These are phyloP conservation scores for Chrysolina americana DNA, from an alignment of 2,888 invertebrate species.

Conservation along the genomic window DNA sequence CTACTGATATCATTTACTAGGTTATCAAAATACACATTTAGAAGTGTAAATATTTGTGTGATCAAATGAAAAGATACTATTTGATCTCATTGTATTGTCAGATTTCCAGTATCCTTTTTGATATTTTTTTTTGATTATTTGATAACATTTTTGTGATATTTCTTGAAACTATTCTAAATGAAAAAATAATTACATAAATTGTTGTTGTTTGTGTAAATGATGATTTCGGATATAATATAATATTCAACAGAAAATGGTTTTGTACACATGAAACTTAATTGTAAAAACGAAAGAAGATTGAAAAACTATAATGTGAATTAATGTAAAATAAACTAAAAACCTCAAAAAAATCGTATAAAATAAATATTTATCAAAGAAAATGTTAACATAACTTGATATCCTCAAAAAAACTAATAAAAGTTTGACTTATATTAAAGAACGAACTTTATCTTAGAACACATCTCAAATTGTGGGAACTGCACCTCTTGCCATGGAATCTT, in stretches of 20 bases:
- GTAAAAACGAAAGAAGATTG: background rate
- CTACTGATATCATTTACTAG: background rate
- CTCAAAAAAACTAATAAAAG: background rate
- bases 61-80: background rate
- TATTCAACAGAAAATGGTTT: background rate
- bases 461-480: background rate
- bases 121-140: background rate
- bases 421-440: background rate
- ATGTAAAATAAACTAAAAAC: background rate
- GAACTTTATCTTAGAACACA: background rate
- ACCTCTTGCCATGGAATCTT: constrained; percentile 24
- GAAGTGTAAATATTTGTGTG: background rate
- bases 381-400: background rate
- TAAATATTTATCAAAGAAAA: background rate
- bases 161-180: background rate
- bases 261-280: background rate
- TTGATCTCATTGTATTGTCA: background rate
- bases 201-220: background rate
- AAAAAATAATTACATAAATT: background rate
- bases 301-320: background rate
- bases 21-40: background rate
- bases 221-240: background rate
- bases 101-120: background rate
- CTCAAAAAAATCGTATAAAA: background rate
- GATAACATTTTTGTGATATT: background rate